These are phyloP conservation scores for Bombus balteatus DNA, from an alignment of 1,140 invertebrate genomes.

Conservation along the genomic window DNA sequence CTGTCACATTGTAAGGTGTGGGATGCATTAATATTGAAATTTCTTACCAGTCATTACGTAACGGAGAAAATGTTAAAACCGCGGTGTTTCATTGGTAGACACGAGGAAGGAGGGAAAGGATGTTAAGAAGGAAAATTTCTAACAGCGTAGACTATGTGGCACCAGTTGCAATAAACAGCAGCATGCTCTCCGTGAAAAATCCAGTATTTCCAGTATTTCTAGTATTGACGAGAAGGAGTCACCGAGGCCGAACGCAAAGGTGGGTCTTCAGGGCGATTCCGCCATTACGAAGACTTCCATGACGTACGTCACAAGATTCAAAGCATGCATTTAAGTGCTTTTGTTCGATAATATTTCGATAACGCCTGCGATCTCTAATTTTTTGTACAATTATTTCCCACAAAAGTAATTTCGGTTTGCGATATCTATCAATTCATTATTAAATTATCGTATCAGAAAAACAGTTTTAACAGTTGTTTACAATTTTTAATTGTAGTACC, in stretches of 20 bases:
- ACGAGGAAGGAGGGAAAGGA: background rate
- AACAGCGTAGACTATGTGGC: conserved; percentile 45
- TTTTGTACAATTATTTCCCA: too few relatives aligned
- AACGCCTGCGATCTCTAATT: too few relatives aligned
- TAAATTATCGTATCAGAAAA: too few relatives aligned
- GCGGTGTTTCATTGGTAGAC: background rate
- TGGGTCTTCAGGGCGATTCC: conserved; percentile 38
- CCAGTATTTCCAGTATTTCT: conserved; percentile 68
- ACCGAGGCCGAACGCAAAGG: conserved; percentile 36
- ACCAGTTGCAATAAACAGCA: conserved; percentile 44
- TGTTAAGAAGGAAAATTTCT: conserved; percentile 48
- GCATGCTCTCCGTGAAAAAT: conserved; percentile 55
- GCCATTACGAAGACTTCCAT: conserved; percentile 35
- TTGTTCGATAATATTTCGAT: background rate
- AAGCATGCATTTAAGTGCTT: background rate
- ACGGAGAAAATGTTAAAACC: conserved; percentile 51
- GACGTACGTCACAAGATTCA: background rate
- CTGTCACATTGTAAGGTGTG: conserved; percentile 22
- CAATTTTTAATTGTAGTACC: too few relatives aligned
- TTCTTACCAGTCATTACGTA: conserved; percentile 44
- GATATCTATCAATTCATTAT: too few relatives aligned
- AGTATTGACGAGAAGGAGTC: conserved; percentile 40
- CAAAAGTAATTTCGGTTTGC: too few relatives aligned
- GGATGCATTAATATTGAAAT: conserved; percentile 61
- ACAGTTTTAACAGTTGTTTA: too few relatives aligned